phyloP scores from a whole-genome alignment of 2,797 vertebrate species.

The Labeo calbasu region DNA sequence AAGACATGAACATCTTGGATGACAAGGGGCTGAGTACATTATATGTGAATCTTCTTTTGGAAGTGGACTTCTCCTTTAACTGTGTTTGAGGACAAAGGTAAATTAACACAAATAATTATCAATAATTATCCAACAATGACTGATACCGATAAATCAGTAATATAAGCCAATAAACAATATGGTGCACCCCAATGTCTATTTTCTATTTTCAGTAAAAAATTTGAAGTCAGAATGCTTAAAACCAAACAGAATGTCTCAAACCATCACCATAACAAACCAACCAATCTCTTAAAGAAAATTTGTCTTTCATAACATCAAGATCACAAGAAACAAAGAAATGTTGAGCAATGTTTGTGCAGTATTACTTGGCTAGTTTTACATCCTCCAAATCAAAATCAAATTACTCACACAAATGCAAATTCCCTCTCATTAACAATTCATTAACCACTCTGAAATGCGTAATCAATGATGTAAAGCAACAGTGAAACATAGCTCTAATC shows the following conservation, averaged over 20 bases:
- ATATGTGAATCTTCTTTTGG: too few relatives aligned
- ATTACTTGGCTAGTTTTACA: neutral
- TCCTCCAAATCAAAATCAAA: conserved; percentile 2
- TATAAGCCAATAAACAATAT: neutral
- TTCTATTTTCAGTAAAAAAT: neutral
- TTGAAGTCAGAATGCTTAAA: neutral
- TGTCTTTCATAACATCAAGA: neutral
- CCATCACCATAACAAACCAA: too few relatives aligned
- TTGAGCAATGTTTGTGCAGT: neutral
- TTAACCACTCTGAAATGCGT: conserved; percentile 7
- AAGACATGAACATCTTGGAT: too few relatives aligned
- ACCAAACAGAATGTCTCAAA: neutral
- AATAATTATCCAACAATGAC: neutral
- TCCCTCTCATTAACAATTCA: conserved; percentile 2
- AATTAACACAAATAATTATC: neutral
- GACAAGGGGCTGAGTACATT: too few relatives aligned
- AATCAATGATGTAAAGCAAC: neutral
- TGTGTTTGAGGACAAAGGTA: neutral
- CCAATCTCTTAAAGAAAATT: neutral
- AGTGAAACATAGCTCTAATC: neutral
- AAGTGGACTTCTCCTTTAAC: too few relatives aligned
- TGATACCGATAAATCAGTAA: neutral
- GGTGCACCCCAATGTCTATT: neutral
- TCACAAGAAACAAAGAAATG: neutral
- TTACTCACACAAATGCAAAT: neutral